Evolutionary conservation across 2,888 invertebrate genomes (phyloP), one percentile per base, ranked within the genome.

Genomic region (Tenodera sinensis): DNA sequence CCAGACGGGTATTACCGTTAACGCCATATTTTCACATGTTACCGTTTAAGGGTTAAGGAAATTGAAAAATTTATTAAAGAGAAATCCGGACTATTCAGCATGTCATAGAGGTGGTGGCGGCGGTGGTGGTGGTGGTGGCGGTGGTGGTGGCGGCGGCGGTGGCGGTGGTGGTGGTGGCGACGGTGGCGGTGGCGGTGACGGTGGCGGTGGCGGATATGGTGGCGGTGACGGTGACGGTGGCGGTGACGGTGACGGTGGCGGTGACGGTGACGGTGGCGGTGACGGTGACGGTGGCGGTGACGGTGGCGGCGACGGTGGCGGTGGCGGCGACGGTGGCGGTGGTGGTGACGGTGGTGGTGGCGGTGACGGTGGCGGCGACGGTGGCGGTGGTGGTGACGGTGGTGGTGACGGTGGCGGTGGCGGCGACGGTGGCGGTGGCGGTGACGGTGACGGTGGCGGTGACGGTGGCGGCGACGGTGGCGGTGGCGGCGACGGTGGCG

Each of bases 251-350:
- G 82, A 25, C 25, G 82, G 20, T 20, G 82, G 82, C 15, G 82
- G 82, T 20, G 25, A 25, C 25, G 25, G 20, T 20, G 82, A 25
- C 15, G 90, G 42, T 84, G 20, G 71, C 84, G 85, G 90, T 89
- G 89, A 71, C 54, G 87, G 90, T 89, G 84, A 89, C 82, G 85
- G 90, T 71, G 82, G 89, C 90, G 91, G 89, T 89, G 90, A 90
- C 90, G 88, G 20, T 20, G 82, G 82, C 15, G 82, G 82, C 15
- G 82, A 25, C 25, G 25, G 20, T 20, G 82, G 82, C 15, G 82
- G 82, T 20, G 82, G 82, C 25, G 25, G 20, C 15, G 82, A 25
- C 15, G 25, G 82, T 20, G 82, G 82, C 25, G 82, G 25, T 15
- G 82, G 25, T 82, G 82, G 15, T 20, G 20, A 82, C 20, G 82